Evolutionary conservation across 1,140 invertebrate species (phyloP).

Genomic region (Atopsyche davidsoni): DNA sequence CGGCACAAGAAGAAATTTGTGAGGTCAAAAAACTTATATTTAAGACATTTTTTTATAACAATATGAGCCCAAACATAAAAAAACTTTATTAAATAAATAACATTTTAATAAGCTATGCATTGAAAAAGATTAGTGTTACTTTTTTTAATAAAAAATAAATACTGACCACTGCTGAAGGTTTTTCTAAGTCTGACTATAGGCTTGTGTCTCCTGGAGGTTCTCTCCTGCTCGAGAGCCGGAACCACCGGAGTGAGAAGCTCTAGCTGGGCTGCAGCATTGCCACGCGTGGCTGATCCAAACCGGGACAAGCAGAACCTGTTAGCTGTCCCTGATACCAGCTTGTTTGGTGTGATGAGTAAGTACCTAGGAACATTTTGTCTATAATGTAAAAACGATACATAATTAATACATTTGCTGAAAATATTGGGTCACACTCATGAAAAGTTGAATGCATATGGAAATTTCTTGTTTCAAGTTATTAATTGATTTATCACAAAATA

Average conservation of each 20-base stretch:
- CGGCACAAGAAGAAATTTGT: neutral
- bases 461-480: no score
- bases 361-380: constrained; percentile 12
- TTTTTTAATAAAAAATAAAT: neutral
- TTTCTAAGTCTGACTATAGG: constrained; percentile 19
- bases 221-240: neutral
- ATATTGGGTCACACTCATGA: no score
- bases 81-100: neutral
- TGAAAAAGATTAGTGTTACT: neutral
- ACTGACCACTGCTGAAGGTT: constrained; percentile 20
- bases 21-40: neutral
- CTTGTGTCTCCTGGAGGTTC: constrained; percentile 5
- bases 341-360: constrained; percentile 19
- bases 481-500: no score
- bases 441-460: no score
- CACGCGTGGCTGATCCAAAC: constrained; percentile 16
- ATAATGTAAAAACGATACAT: constrained; percentile 5
- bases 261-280: constrained; percentile 18
- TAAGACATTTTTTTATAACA: neutral
- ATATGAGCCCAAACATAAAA: neutral
- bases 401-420: neutral
- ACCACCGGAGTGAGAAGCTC: constrained; percentile 12
- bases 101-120: no score
- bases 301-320: constrained; percentile 27
- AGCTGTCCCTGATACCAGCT: constrained; percentile 13